Base-by-base conservation (phyloP, 1,140 invertebrate genomes). In the Bombus confusus region DNA sequence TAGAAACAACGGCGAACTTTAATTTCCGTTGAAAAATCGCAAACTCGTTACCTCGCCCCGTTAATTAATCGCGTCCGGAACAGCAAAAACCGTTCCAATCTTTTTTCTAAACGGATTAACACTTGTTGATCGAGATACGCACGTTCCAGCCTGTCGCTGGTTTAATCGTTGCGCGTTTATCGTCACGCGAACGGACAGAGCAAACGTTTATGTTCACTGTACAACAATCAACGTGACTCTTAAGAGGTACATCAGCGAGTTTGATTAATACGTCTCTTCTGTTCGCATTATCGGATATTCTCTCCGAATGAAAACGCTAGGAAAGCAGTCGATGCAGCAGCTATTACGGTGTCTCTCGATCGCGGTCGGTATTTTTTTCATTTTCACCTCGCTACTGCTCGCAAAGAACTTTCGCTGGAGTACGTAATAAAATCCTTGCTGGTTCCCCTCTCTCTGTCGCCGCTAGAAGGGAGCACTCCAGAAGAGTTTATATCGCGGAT, bases 381-480 rank as follows among this genome's bases (percentile, higher is more conserved):
- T 52, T 66, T 76, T 77, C 34, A 31, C 73, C 28, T 41, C 41
- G 52, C 22, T 57, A 39, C 39, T 39, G 28, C 68, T 80, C n/a
- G 31, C 22, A 77, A 28, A n/a, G n/a, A 68, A 83, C 73, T 83
- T 83, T 83, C 74, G 28, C 73, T 5, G 15, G 6, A 31, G 13
- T 22, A 18, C 73, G 73, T 77, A 68, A 83, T 83, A 47, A 77
- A 83, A 76, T 83, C 41, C 59, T 75, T 37, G 72, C 80, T 39
- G 57, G 57, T 25, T n/a, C 18, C 25, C 2, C 13, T 43, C 39
- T 41, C 41, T 18, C 22, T 28, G 37, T 39, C 25, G 18, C 15
- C 2, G 9, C 28, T 37, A n/a, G 34, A 59, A 37, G 9, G 47
- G 25, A 71, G 8, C 69, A 31, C 43, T 81, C n/a, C 69, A 62